Conservation (phyloP, 2,113 vertebrate genomes). For the Lichenostomus cassidix region DNA sequence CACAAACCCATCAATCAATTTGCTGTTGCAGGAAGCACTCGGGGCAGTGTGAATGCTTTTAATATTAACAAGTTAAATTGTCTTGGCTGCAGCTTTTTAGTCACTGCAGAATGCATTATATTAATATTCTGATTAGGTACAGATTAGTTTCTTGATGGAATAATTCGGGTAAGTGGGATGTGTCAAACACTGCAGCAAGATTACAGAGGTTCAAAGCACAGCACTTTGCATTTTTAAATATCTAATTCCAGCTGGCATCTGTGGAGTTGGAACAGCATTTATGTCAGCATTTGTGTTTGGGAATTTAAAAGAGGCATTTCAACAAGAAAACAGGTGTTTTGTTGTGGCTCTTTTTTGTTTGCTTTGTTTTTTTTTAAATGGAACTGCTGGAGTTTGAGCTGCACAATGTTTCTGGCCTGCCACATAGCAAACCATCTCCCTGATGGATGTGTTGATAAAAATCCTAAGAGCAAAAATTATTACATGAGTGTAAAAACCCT, state of each 20-base stretch:
- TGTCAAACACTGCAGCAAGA: slow-evolving; percentile 1
- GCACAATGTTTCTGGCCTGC: background rate
- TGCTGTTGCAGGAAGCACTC: background rate
- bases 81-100: background rate
- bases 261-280: slow-evolving; percentile 43
- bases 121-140: slow-evolving; percentile 27
- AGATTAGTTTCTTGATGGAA: slow-evolving; percentile 16
- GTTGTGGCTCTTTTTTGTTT: background rate
- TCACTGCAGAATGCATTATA: background rate
- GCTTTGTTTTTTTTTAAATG: background rate
- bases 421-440: background rate
- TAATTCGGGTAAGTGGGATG: slow-evolving; percentile 32
- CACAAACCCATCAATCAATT: background rate
- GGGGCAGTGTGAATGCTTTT: background rate
- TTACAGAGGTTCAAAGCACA: slow-evolving; percentile 47
- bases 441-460: background rate
- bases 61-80: background rate
- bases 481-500: background rate
- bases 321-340: background rate
- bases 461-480: too few species aligned
- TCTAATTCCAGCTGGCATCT: slow-evolving; percentile 35
- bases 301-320: slow-evolving; percentile 27
- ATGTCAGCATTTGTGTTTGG: slow-evolving; percentile 21
- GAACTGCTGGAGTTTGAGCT: background rate
- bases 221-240: slow-evolving; percentile 48